Percentiles rank a stretch among this genome's conserved stretches.
Conservation (phyloP, 2,113 vertebrate species). For the Nothocercus julius region DNA sequence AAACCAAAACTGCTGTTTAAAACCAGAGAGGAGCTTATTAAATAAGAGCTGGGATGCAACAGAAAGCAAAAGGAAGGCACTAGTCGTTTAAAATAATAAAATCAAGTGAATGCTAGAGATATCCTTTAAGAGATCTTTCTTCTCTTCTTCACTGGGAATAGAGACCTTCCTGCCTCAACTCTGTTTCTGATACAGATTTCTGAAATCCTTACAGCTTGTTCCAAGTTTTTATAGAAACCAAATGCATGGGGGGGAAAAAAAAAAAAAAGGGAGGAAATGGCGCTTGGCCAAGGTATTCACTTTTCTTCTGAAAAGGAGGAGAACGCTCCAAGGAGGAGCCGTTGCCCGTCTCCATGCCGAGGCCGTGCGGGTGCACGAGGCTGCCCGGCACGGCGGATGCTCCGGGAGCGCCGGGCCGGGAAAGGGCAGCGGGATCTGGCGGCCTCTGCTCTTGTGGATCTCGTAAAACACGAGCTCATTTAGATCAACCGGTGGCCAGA, state of each 20-base stretch:
- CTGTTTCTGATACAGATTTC: not conserved
- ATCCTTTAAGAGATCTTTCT: slow-evolving; percentile 28
- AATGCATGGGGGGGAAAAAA: accelerated
- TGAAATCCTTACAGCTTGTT: accelerated
- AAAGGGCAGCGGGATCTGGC: not conserved
- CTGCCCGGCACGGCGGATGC: too few species aligned
- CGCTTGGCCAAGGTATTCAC: accelerated
- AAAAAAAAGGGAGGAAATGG: not conserved
- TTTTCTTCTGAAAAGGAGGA: not conserved
- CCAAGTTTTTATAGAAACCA: not conserved
- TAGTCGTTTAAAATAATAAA: slow-evolving; percentile 45
- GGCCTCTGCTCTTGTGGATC: not conserved
- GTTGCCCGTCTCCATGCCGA: too few species aligned
- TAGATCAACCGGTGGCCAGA: slow-evolving; percentile 14
- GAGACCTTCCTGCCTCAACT: not conserved
- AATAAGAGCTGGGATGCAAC: slow-evolving; percentile 48
- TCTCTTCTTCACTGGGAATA: not conserved
- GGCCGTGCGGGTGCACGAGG: too few species aligned
- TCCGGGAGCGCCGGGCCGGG: not conserved
- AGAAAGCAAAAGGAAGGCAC: slow-evolving; percentile 52
- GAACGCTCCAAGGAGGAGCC: not conserved
- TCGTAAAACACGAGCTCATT: not conserved
- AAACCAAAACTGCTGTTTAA: slow-evolving; percentile 55
- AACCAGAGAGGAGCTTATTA: slow-evolving; percentile 24
- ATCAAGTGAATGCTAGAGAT: slow-evolving; percentile 9